phyloP scores from a whole-genome alignment of 2,888 invertebrate genomes.

The Clunio marinus region DNA sequence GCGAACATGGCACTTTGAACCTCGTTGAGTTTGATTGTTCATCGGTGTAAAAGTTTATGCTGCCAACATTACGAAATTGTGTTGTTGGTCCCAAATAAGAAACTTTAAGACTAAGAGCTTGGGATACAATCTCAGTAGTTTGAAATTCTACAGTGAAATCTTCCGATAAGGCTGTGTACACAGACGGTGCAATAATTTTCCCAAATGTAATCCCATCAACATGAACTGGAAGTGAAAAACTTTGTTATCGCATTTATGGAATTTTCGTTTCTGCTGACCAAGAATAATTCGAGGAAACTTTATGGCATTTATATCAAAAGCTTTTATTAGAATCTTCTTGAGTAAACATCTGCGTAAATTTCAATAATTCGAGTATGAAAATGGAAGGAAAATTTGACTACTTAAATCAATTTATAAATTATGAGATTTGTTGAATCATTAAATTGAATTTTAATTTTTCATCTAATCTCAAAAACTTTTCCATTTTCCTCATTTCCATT shows the following conservation, averaged over 20 bases:
- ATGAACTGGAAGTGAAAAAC: slow-evolving; percentile 17
- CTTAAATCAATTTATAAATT: too few relatives aligned
- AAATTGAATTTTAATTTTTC: too few relatives aligned
- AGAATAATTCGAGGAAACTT: too few relatives aligned
- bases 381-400: too few relatives aligned
- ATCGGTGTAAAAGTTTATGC: slow-evolving; percentile 41
- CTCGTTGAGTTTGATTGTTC: slow-evolving; percentile 48
- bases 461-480: too few relatives aligned
- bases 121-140: slow-evolving; percentile 21
- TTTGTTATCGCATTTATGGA: too few relatives aligned
- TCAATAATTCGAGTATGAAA: background rate
- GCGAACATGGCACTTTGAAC: slow-evolving; percentile 64
- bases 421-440: too few relatives aligned
- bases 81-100: slow-evolving; percentile 15
- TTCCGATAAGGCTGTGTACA: slow-evolving; percentile 33
- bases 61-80: slow-evolving; percentile 43
- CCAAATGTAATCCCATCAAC: slow-evolving; percentile 35
- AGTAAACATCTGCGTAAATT: too few relatives aligned
- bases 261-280: too few relatives aligned
- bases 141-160: slow-evolving; percentile 32
- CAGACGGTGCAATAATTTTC: slow-evolving; percentile 25
- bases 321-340: too few relatives aligned
- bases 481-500: background rate
- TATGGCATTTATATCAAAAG: too few relatives aligned
- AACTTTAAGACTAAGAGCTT: slow-evolving; percentile 24